Conservation (phyloP, 2,113 vertebrate species). For the Megaceryle maxima region DNA sequence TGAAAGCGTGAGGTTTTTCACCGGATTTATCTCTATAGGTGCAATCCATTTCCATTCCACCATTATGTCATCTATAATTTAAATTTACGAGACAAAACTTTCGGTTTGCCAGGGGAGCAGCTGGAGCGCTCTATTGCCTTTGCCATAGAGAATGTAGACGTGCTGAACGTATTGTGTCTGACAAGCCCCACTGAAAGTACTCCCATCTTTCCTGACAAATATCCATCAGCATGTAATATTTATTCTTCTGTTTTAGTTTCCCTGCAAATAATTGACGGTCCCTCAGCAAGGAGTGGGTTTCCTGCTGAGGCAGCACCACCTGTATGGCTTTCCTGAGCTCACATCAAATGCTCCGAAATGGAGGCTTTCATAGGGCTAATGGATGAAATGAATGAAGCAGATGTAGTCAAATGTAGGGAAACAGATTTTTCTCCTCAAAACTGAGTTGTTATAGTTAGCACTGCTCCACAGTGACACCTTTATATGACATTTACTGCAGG, state of each 20-base stretch:
- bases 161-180: slow-evolving; percentile 60
- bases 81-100: slow-evolving; percentile 77
- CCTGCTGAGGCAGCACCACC: slow-evolving; percentile 66
- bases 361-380: slow-evolving; percentile 29
- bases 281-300: slow-evolving; percentile 54
- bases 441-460: neutral
- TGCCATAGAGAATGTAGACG: slow-evolving; percentile 71
- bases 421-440: neutral
- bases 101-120: slow-evolving; percentile 74
- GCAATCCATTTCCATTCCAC: slow-evolving; percentile 75
- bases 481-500: neutral
- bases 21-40: slow-evolving; percentile 73
- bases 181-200: slow-evolving; percentile 65
- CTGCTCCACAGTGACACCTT: neutral
- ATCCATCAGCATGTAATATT: slow-evolving; percentile 79
- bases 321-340: neutral
- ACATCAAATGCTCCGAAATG: slow-evolving; percentile 27
- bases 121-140: slow-evolving; percentile 71
- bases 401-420: neutral
- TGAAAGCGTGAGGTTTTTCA: slow-evolving; percentile 61
- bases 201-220: slow-evolving; percentile 70
- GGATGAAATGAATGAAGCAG: slow-evolving; percentile 16
- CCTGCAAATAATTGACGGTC: slow-evolving; percentile 66
- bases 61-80: slow-evolving; percentile 79
- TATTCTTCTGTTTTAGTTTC: slow-evolving; percentile 72